Conservation (phyloP, 2,113 vertebrate species). For the Arizona elegans region DNA sequence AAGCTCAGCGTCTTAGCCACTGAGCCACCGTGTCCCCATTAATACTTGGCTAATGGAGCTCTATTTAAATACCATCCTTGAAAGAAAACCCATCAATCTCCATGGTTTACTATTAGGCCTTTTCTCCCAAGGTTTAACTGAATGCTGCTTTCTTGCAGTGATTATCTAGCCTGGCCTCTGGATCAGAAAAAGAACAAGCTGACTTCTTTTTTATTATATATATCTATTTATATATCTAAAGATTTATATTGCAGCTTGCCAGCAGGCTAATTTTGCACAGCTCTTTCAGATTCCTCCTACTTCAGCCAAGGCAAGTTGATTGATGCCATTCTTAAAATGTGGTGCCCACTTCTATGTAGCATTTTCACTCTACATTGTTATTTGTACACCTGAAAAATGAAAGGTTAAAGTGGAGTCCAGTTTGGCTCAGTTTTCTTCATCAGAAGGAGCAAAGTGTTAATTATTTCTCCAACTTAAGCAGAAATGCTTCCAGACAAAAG, state of each 20-base stretch:
- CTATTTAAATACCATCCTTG: background rate
- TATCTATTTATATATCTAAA: background rate
- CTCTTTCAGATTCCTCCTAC: background rate
- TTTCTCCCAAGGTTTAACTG: background rate
- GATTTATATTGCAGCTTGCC: background rate
- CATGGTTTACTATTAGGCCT: background rate
- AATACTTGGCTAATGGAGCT: background rate
- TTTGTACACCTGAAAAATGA: background rate
- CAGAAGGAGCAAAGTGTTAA: background rate
- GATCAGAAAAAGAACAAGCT: background rate
- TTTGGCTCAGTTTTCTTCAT: background rate
- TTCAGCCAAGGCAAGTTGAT: background rate
- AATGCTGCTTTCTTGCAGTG: background rate
- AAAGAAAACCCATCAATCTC: background rate
- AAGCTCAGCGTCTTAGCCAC: too few relatives aligned
- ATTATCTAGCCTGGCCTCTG: background rate
- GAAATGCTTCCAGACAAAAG: background rate
- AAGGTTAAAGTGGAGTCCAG: background rate
- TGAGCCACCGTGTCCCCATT: too few relatives aligned
- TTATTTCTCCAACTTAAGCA: background rate
- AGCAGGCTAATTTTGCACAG: background rate
- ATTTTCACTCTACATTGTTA: background rate
- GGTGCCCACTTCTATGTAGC: background rate
- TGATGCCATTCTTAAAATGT: background rate
- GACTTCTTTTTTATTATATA: background rate